Percentiles rank a stretch among this genome's conserved stretches.
phyloP scores from a whole-genome alignment of 2,797 vertebrate genomes.

The Cirrhinus mrigala region DNA sequence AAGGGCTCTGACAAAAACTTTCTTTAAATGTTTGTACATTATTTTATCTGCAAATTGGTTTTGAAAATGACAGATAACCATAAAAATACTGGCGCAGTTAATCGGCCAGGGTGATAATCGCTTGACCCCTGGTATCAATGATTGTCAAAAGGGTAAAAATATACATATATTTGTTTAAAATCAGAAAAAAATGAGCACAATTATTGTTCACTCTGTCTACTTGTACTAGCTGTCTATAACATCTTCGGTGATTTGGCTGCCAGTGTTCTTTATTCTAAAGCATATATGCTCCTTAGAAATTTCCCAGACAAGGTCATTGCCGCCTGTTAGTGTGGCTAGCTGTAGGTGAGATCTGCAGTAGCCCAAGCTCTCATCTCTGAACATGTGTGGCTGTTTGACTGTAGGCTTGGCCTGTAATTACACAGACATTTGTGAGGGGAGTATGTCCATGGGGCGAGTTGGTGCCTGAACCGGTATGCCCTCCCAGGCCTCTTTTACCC shows the following conservation, averaged over 20 bases:
- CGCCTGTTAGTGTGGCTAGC: not conserved
- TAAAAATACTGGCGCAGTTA: no score
- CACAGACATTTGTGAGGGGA: constrained; percentile 39
- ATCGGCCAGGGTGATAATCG: no score
- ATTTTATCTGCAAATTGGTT: no score
- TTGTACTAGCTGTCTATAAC: not conserved
- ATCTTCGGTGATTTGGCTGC: not conserved
- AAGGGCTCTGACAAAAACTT: no score
- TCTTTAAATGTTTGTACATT: no score
- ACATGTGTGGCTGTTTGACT: constrained; percentile 24
- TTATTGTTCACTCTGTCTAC: no score
- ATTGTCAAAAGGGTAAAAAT: not conserved
- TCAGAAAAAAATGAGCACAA: no score
- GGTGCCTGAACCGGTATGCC: constrained; percentile 59
- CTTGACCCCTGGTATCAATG: no score
- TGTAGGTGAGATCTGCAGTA: constrained; percentile 3
- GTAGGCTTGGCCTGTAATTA: constrained; percentile 51
- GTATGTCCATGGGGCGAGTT: constrained; percentile 52
- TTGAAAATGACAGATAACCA: no score
- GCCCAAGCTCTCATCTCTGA: constrained; percentile 2
- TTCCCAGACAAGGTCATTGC: constrained; percentile 22
- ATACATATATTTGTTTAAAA: not conserved
- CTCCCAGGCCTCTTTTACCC: constrained; percentile 51
- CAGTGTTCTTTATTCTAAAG: not conserved
- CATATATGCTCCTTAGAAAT: not conserved